Conservation (phyloP, 2,797 vertebrate species). For the Harpagifer antarcticus region DNA sequence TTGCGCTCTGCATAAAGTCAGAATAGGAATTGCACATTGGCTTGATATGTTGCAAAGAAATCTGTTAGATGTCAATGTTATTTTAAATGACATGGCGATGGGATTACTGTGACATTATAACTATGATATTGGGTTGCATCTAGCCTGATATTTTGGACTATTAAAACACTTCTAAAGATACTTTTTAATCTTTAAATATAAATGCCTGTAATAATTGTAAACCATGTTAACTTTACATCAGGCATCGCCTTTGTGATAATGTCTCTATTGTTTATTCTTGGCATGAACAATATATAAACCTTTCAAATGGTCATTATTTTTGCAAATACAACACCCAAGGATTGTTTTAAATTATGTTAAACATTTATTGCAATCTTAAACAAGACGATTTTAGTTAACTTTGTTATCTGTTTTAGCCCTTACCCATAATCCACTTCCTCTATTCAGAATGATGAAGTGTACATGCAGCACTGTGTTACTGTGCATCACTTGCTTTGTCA, state of each 20-base stretch:
- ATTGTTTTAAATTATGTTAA: background rate
- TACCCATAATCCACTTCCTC: background rate
- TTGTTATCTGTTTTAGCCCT: background rate
- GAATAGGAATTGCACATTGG: slow-evolving; percentile 44
- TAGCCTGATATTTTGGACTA: background rate
- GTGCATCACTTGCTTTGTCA: slow-evolving; percentile 46
- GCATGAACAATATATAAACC: background rate
- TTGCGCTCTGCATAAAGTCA: slow-evolving; percentile 61
- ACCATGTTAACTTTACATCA: background rate
- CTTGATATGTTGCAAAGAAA: slow-evolving; percentile 62
- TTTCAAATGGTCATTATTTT: background rate
- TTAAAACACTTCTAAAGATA: background rate
- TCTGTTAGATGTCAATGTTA: slow-evolving; percentile 43
- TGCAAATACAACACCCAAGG: background rate
- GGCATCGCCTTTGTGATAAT: background rate
- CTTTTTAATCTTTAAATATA: background rate
- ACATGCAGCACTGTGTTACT: slow-evolving; percentile 15
- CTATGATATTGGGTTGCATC: background rate
- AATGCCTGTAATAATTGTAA: background rate
- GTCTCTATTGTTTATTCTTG: background rate
- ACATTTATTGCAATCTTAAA: background rate
- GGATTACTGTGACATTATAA: slow-evolving; percentile 44
- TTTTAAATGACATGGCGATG: slow-evolving; percentile 54
- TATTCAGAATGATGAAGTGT: background rate
- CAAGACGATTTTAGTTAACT: too few species aligned